Base-by-base conservation (phyloP, 2,113 vertebrate genomes). In the Chlorodrepanis virens region DNA sequence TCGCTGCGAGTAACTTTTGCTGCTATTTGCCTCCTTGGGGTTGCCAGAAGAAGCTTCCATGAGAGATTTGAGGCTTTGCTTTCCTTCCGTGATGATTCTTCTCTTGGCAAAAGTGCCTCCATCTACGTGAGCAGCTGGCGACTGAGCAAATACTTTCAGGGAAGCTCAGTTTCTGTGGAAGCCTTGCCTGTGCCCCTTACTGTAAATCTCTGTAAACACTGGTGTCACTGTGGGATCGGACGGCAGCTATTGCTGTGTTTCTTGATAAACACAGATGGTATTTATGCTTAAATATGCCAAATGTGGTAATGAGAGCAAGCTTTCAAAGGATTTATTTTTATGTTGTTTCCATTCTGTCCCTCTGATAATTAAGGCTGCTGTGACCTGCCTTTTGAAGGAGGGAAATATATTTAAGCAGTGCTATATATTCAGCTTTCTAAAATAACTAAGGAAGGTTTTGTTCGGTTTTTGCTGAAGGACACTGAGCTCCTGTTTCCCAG, bases 231-330 rank as follows among this genome's bases (percentile, higher is more conserved):
- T 2, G 14, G 92, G 83, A 92, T 80, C 2, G 15, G 79, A 71
- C 15, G 0, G 74, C 81, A 76, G 70, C 49, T 94, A 89, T 47
- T 20, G 14, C 63, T 10, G 25, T 47, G 42, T 68, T 92, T 74
- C 96, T 85, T 44, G 86, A 93, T 93, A 95, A 97, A 96, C 92
- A 97, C 95, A 96, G 96, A 97, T 96, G 92, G 93, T 93, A 93
- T 94, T 97, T 97, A 79, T 95, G 82, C 78, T 92, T 93, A 94
- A 96, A 93, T 76, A 97, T 94, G 92, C 94, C 93, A 96, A 97
- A 95, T 85, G 90, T 91, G 72, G 94, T 90, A 96, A 96, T 77
- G 83, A 94, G 89, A 89, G 90, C 83, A 96, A 96, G 96, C 80
- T 94, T 91, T 59, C 75, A 71, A 86, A 94, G 82, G 68, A 95